Evolutionary conservation across 2,113 vertebrate species (phyloP).

Genomic region (Marmota flaviventris): DNA sequence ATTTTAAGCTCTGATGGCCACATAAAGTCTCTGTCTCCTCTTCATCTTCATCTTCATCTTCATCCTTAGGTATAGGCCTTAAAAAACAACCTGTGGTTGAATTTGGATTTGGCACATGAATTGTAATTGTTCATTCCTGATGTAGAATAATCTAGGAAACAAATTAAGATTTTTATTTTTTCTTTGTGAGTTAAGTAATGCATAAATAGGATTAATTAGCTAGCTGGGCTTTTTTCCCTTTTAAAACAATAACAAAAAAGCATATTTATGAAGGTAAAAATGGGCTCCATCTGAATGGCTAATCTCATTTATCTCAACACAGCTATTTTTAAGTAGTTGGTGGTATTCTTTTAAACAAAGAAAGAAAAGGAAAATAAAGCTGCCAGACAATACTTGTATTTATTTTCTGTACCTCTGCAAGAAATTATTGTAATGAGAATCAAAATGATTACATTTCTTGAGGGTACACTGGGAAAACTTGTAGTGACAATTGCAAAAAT

Average conservation of each 20-base stretch:
- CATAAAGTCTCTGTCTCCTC: background rate
- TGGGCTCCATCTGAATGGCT: conserved; percentile 7
- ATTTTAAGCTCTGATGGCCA: conserved; percentile 19
- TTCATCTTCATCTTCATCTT: no score
- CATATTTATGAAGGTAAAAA: background rate
- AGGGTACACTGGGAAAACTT: conserved; percentile 42
- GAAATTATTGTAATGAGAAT: conserved; percentile 8
- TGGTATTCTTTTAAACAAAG: conserved; percentile 34
- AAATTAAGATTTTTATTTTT: background rate
- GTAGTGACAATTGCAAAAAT: conserved; percentile 26
- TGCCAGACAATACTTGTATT: background rate
- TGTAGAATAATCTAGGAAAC: conserved; percentile 19
- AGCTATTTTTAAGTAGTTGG: conserved; percentile 19
- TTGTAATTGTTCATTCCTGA: background rate
- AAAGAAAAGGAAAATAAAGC: background rate
- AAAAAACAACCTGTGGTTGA: background rate
- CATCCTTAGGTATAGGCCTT: background rate
- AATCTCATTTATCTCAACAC: conserved; percentile 12
- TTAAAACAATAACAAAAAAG: conserved; percentile 38
- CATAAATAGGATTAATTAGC: conserved; percentile 12
- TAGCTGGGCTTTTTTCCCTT: background rate
- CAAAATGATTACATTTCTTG: conserved; percentile 24
- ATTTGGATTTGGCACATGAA: conserved; percentile 8
- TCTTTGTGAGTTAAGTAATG: conserved; percentile 37
- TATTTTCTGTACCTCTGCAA: conserved; percentile 22